Evolutionary conservation across 2,888 invertebrate genomes (phyloP), one percentile per base, ranked within the genome.

Genomic region (Zootermopsis nevadensis): DNA sequence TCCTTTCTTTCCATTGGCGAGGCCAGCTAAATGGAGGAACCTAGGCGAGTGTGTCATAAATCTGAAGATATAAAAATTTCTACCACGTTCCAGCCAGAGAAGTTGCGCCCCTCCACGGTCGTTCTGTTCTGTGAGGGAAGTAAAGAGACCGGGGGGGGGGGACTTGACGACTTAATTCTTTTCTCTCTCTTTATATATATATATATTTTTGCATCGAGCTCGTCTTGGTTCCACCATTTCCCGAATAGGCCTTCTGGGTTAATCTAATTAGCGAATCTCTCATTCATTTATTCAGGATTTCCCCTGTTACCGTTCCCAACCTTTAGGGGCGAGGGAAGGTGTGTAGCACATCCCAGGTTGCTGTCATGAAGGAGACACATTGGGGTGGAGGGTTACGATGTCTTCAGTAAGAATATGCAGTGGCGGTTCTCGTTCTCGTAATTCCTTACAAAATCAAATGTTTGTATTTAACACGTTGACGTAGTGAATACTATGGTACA

Each of bases 61-160:
- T 82, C 77, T 67, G 67, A 38, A 77, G 77, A 55, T 77, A 82
- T 82, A 82, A 82, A 82, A 82, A 82, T 82, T 82, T 82, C 77
- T 77, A 66, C 66, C 82, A 82, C 82, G 82, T 82, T 74, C 77
- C 55, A 77, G 33, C 38, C 82, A n/a, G 55, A 67, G 77, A 80
- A 69, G 69, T 69, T 31, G 69, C 33, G 7, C 27, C 69, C 33
- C 33, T 19, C 33, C 69, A 7, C 69, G 31, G 30, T 31, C 33
- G 30, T 33, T 33, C 69, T 69, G 33, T 69, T 33, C 33, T 33
- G 69, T 77, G 42, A 42, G 77, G 38, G 76, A 77, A 77, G 38
- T n/a, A 30, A 24, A 38, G 38, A 33, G 30, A 8, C 12, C 7
- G 33, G 74, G 24, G 77, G 77, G 24, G 38, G 42, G 24, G 48